Evolutionary conservation across 2,888 invertebrate genomes (phyloP).

Genomic region (Limenitis camilla): DNA sequence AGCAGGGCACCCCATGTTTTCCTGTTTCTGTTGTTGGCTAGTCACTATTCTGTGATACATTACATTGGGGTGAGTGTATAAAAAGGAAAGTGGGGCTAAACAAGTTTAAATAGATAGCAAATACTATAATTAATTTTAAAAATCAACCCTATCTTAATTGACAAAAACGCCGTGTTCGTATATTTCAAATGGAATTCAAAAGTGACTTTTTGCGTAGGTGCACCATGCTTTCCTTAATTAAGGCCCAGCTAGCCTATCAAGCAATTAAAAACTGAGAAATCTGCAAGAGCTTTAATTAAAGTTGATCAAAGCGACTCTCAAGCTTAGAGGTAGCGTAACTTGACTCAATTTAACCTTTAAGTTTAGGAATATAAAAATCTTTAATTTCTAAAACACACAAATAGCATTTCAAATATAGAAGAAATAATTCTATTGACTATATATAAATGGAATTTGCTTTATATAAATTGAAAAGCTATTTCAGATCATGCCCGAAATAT

Average conservation of each 20-base stretch:
- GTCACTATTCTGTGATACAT: conserved; percentile 37
- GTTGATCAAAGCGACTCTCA: conserved; percentile 35
- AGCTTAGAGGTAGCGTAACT: conserved; percentile 7
- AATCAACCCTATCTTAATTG: too few relatives aligned
- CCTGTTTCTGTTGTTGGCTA: conserved; percentile 42
- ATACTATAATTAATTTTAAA: too few relatives aligned
- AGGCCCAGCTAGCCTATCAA: conserved; percentile 31
- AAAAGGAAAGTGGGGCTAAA: background rate
- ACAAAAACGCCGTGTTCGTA: too few relatives aligned
- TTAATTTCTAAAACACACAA: background rate
- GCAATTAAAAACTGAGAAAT: conserved; percentile 40
- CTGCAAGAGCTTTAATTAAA: conserved; percentile 42
- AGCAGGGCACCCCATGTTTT: conserved; percentile 36
- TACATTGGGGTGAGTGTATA: conserved; percentile 22
- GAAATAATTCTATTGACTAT: too few relatives aligned
- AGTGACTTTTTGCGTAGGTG: conserved; percentile 1
- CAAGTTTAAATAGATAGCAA: too few relatives aligned
- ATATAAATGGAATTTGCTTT: too few relatives aligned
- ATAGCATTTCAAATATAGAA: too few relatives aligned
- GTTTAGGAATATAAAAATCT: conserved; percentile 1
- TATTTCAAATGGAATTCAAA: too few relatives aligned
- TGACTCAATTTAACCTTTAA: conserved; percentile 9
- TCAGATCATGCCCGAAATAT: too few relatives aligned
- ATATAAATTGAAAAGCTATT: too few relatives aligned
- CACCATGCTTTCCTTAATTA: conserved; percentile 43